phyloP scores from a whole-genome alignment of 2,113 vertebrate genomes.

The human region GRCh38 chr5:121784501-121785000 shows the following conservation, averaged over 20 bases:
- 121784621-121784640: neutral
- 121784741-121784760: neutral
- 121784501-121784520: neutral
- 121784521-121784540: neutral
- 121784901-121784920: neutral
- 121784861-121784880: neutral
- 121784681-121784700: neutral
- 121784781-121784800: neutral
- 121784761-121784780: neutral
- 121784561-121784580: neutral
- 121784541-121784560: neutral
- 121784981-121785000: neutral
- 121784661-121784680: neutral
- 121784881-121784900: neutral
- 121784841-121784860: neutral
- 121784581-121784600: neutral
- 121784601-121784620: neutral
- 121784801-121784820: neutral
- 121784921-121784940: neutral
- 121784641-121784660: neutral
- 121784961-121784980: neutral
- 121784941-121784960: neutral
- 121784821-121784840: neutral
- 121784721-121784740: neutral
- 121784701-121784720: neutral